A percentile compares a stretch with the other conserved stretches of the same genome.
Evolutionary conservation across 2,888 invertebrate species (phyloP).

Genomic region (Magallana nippona): DNA sequence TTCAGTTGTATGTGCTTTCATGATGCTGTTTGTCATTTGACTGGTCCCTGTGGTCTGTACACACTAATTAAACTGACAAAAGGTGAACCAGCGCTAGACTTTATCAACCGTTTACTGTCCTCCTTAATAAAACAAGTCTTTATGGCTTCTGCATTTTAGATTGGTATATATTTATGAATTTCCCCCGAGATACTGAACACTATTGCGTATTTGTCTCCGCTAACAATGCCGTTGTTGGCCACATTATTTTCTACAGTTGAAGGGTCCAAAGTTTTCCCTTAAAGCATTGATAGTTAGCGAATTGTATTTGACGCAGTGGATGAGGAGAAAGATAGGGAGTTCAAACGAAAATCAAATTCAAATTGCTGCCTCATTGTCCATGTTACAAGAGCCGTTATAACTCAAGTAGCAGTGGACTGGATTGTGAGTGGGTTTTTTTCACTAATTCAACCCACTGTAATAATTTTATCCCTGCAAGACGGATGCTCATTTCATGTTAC

Average conservation of each 20-base stretch:
- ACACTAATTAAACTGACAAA: neutral
- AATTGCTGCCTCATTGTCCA: neutral
- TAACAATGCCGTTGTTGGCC: neutral
- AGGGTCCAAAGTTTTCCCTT: neutral
- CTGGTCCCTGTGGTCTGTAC: neutral
- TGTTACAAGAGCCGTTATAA: neutral
- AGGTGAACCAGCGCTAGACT: neutral
- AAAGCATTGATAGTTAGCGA: neutral
- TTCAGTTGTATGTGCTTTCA: neutral
- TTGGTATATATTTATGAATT: conserved; percentile 10
- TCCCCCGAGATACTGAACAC: conserved; percentile 5
- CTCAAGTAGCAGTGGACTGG: neutral
- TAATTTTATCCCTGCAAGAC: too few species aligned
- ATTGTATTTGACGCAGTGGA: neutral
- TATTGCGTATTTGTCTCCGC: neutral
- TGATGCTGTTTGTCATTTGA: neutral
- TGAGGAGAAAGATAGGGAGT: neutral
- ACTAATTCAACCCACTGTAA: too few species aligned
- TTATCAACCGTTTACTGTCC: neutral
- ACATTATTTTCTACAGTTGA: neutral
- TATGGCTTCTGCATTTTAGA: neutral
- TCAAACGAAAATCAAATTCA: neutral
- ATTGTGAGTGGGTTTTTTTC: too few species aligned
- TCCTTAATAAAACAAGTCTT: neutral
- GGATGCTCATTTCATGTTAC: too few species aligned